Percentiles rank a stretch among this genome's conserved stretches.
Conservation (phyloP, 2,888 invertebrate species). For the Eupithecia insigniata region DNA sequence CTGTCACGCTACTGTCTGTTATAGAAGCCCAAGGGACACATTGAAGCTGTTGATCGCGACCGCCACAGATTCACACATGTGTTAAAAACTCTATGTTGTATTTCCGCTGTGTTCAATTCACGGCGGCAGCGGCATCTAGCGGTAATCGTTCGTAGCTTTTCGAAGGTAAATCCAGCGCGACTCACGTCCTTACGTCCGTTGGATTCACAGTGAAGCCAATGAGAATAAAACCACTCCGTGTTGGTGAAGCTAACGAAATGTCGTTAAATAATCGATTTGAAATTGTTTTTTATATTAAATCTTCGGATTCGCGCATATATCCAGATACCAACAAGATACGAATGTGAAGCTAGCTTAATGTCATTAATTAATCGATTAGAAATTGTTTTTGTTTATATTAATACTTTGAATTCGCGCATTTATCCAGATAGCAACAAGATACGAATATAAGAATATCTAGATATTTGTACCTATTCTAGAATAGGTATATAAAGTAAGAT, state of each 20-base stretch:
- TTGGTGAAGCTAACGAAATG: neutral
- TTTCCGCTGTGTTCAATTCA: slow-evolving; percentile 34
- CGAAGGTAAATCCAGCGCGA: neutral
- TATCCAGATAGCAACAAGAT: too few species aligned
- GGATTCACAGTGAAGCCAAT: neutral
- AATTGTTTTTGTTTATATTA: too few species aligned
- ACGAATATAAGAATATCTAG: too few species aligned
- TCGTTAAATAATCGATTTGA: neutral
- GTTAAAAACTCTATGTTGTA: slow-evolving; percentile 39
- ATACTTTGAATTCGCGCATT: too few species aligned
- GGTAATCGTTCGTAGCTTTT: slow-evolving; percentile 28
- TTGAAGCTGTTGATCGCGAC: slow-evolving; percentile 26
- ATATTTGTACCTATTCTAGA: too few species aligned
- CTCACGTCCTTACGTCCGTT: slow-evolving; percentile 14
- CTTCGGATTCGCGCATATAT: too few species aligned
- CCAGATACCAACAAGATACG: too few species aligned
- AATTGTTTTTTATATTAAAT: neutral
- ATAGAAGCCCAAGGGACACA: slow-evolving; percentile 38
- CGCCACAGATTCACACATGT: slow-evolving; percentile 51
- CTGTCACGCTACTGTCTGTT: slow-evolving; percentile 53
- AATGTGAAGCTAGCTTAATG: too few species aligned
- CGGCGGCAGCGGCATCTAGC: slow-evolving; percentile 57
- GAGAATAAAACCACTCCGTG: too few species aligned
- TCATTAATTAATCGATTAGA: too few species aligned
- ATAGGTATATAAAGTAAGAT: too few species aligned